Evolutionary conservation across 2,888 invertebrate species (phyloP), one percentile per base, ranked within the genome.

Genomic region (Catocala nupta): DNA sequence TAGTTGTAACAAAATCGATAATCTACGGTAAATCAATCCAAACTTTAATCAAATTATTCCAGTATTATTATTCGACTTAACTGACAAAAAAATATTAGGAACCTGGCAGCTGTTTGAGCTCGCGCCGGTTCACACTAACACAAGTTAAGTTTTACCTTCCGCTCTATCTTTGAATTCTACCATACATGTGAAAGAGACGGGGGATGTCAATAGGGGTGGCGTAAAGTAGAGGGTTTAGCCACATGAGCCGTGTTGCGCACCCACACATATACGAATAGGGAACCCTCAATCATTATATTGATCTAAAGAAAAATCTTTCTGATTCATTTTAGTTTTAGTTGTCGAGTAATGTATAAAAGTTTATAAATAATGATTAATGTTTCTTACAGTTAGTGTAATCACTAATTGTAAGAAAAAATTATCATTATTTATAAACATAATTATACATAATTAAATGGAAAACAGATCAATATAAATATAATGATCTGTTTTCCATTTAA

Each of bases 101-200:
- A 73, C 81, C 83, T 71, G 90, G 93, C 93, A 94, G 93, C 92
- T 93, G 93, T 92, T 93, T 88, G 82, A 77, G 85, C 87, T 83
- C 87, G 88, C 86, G 86, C 85, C 84, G 82, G 79, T 78, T 68
- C 75, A 85, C 84, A 9, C 36, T 39, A 87, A 86, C 85, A 87
- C 85, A 70, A 59, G 57, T 55, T 58, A 72, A 63, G 44, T 45
- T 51, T 59, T 52, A 55, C 64, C 52, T 81, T 71, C 65, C 58
- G 82, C 82, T 82, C 81, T 68, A 67, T 82, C 73, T 55, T 50
- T 48, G 54, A 13, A 25, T 59, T 63, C 59, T 56, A 9, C 44
- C 5, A n/a, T 61, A 47, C 5, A 81, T 54, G 43, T 55, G 69
- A 90, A 67, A 78, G 84, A 76, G 89, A 90, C 2, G 50, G 56